phyloP scores from a whole-genome alignment of 2,888 invertebrate species.

The Idaea dimidiata region DNA sequence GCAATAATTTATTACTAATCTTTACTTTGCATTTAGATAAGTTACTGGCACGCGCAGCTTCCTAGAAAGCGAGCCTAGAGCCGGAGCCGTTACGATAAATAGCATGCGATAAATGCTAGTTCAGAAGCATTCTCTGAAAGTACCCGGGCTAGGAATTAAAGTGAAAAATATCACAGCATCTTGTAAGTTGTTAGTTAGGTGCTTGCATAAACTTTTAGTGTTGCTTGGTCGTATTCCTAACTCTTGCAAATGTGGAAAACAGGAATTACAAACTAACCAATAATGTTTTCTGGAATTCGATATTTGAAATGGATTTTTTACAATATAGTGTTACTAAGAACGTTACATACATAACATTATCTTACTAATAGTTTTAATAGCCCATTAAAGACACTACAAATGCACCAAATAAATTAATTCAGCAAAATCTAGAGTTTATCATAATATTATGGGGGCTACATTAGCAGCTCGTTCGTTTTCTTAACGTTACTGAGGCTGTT shows the following conservation, averaged over 20 bases:
- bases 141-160: not conserved
- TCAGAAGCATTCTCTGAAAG: conserved; percentile 1
- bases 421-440: conserved; percentile 11
- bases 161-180: not conserved
- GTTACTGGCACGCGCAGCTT: conserved; percentile 39
- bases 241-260: not conserved
- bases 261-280: not conserved
- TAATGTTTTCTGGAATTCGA: not conserved
- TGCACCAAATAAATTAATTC: not conserved
- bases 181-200: not conserved
- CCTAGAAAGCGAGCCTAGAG: conserved; percentile 42
- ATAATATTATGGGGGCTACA: conserved; percentile 19
- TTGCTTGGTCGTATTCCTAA: not conserved
- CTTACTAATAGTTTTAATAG: not conserved
- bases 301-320: not conserved
- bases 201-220: not conserved
- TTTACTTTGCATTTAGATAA: conserved; percentile 22
- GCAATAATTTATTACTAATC: conserved; percentile 11
- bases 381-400: not conserved
- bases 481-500: conserved; percentile 25
- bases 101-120: conserved; percentile 43
- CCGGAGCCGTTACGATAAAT: conserved; percentile 55
- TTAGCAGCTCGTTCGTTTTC: conserved; percentile 31
- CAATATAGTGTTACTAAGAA: not conserved
- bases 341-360: not conserved